Base-by-base conservation (phyloP, 2,797 vertebrate genomes). In the Trachops cirrhosus region DNA sequence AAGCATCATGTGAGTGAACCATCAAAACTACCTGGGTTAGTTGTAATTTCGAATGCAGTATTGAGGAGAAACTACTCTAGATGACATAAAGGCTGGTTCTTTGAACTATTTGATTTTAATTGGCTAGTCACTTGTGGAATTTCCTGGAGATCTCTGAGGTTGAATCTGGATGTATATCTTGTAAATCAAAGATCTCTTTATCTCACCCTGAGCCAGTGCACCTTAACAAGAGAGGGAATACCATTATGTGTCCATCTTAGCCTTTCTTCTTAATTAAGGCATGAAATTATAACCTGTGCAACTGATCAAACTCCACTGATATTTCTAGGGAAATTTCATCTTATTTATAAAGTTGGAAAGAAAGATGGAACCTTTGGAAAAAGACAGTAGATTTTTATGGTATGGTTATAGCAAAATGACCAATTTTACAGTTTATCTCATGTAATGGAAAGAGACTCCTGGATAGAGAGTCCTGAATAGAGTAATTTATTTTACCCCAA, bases 401-500 rank as follows among this genome's bases (percentile, higher is more conserved):
- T 12, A 78, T 2, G 7, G 4, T 79, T 19, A 64, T 64, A 46
- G 91, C 34, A 97, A 97, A 97, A 84, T 62, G n/a, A 87, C 21
- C 89, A 6, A 50, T 87, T 97, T 97, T 82, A 41, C 21, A 95
- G n/a, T 94, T 68, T 57, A 78, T 92, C 71, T 95, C 11, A 19
- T 73, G 34, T 78, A 62, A 85, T 87, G 41, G 79, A 93, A 91
- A 93, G 34, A 89, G 44, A 64, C 50, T 82, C 41, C 82, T 32
- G 62, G 83, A 70, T 50, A 94, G 2, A 57, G 75, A 91, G 4
- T 95, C 52, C 88, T 54, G 52, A 82, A 75, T 50, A 74, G 92
- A 96, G 86, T 94, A 48, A 90, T 93, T 97, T 93, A 37, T 91
- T 91, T 97, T 79, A 74, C n/a, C 68, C 77, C 79, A 95, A 78